phyloP scores from a whole-genome alignment of 1,140 invertebrate species.

The Pogonomyrmex californicus region DNA sequence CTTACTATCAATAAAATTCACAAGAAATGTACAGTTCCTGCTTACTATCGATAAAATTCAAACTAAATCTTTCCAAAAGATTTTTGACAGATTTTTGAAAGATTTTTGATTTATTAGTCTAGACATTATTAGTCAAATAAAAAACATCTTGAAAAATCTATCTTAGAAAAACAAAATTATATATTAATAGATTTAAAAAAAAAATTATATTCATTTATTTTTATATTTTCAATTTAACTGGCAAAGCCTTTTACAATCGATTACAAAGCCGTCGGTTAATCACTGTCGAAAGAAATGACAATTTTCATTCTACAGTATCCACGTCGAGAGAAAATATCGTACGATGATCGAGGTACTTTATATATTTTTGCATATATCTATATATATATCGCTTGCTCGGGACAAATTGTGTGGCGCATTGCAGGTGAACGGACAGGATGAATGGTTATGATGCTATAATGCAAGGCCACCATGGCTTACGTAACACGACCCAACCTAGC shows the following conservation, averaged over 20 bases:
- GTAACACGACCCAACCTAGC: conserved; percentile 80
- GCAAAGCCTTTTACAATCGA: neutral
- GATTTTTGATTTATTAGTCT: no score
- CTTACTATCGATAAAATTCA: neutral
- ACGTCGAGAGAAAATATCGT: conserved; percentile 2
- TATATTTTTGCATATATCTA: conserved; percentile 24
- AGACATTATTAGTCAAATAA: neutral
- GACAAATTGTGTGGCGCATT: conserved; percentile 82
- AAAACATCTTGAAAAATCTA: neutral
- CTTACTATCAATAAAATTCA: neutral
- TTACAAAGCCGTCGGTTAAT: neutral
- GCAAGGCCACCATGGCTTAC: conserved; percentile 83
- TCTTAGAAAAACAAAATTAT: neutral
- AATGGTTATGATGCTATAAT: conserved; percentile 85
- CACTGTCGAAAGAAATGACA: neutral
- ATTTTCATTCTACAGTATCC: neutral
- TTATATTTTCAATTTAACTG: neutral
- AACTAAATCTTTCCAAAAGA: neutral
- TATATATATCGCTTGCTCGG: conserved; percentile 62
- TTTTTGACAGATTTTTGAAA: neutral
- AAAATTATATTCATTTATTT: neutral
- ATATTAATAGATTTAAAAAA: neutral
- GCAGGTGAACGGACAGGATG: conserved; percentile 84
- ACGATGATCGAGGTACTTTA: neutral
- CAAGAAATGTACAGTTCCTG: neutral